A percentile compares a stretch with the other conserved stretches of the same genome.
phyloP scores from a whole-genome alignment of 2,888 invertebrate species.

The Morinoia aosen region DNA sequence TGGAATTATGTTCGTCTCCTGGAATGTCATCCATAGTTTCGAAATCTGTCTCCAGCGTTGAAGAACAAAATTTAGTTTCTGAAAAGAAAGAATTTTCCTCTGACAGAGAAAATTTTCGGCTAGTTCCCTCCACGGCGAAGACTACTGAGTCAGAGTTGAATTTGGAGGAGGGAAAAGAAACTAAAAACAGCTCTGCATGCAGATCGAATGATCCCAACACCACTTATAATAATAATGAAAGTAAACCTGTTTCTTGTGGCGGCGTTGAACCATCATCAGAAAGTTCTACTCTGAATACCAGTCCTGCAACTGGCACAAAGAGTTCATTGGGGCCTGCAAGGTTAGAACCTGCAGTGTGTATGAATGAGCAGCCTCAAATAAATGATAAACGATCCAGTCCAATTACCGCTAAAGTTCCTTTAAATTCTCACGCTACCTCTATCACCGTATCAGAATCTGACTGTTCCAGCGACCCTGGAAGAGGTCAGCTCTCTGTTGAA shows the following conservation, averaged over 20 bases:
- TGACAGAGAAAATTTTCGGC: slow-evolving; percentile 38
- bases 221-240: neutral
- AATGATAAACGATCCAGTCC: neutral
- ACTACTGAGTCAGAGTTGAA: slow-evolving; percentile 30
- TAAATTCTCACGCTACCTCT: neutral
- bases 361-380: neutral
- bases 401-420: neutral
- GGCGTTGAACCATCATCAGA: neutral
- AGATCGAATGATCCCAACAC: neutral
- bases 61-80: neutral
- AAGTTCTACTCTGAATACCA: neutral
- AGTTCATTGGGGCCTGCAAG: neutral
- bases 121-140: slow-evolving; percentile 39
- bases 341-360: neutral
- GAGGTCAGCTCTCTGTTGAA: slow-evolving; percentile 2
- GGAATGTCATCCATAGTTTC: neutral
- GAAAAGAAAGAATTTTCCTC: neutral
- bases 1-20: neutral
- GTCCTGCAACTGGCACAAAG: neutral
- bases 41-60: neutral
- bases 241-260: neutral
- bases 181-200: slow-evolving; percentile 13
- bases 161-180: slow-evolving; percentile 47
- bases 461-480: neutral
- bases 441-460: neutral